phyloP scores from a whole-genome alignment of 2,797 vertebrate genomes.

The Microctenopoma lineatum region DNA sequence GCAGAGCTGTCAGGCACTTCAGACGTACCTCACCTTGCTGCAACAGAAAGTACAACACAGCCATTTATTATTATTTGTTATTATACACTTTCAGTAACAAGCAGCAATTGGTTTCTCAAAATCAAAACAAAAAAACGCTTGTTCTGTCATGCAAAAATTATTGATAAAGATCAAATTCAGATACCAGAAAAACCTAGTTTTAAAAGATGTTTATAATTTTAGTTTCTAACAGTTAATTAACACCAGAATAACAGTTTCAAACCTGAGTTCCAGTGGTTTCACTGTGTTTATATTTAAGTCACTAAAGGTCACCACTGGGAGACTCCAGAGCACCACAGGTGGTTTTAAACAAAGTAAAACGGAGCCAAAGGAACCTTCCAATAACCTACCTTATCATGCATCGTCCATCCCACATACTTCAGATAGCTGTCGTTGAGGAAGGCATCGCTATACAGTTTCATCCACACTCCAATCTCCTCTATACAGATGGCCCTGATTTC shows the following conservation, averaged over 20 bases:
- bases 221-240: background rate
- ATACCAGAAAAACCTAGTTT: background rate
- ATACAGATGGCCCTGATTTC: slow-evolving; percentile 98
- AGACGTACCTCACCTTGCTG: slow-evolving; percentile 99
- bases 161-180: background rate
- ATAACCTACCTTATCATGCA: slow-evolving; percentile 94
- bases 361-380: background rate
- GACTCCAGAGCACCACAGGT: background rate
- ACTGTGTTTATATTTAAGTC: slow-evolving; percentile 1
- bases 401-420: slow-evolving; percentile 98
- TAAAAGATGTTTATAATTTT: background rate
- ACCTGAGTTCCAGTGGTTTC: background rate
- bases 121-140: background rate
- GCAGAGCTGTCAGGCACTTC: slow-evolving; percentile 98
- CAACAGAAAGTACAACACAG: slow-evolving; percentile 24
- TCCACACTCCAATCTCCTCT: slow-evolving; percentile 98
- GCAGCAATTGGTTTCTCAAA: background rate
- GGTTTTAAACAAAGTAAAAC: background rate
- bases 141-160: background rate
- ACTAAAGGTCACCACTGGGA: background rate
- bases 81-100: background rate
- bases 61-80: background rate
- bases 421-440: slow-evolving; percentile 99
- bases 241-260: background rate
- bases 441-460: slow-evolving; percentile 98